Evolutionary conservation across 2,113 vertebrate genomes (phyloP), one percentile per base, ranked within the genome.

Genomic region (Hippocampus barbouri): DNA sequence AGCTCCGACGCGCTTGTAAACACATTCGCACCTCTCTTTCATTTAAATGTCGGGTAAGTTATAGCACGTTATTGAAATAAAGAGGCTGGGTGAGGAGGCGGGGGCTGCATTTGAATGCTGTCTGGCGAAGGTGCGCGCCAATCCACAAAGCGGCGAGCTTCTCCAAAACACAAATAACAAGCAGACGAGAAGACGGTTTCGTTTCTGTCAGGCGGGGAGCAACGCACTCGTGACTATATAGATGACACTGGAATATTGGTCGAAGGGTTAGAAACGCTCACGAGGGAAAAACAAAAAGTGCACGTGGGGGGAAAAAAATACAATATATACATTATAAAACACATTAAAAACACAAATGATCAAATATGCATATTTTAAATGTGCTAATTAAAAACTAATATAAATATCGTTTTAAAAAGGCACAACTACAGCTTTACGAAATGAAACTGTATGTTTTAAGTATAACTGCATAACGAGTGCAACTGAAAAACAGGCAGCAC

Each of bases 41-140:
- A 93, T 93, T 91, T 91, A 91, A 90, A 93, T 92, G 83, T 76
- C 63, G 69, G 79, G 84, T 90, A 85, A 88, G 80, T 92, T 91
- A 90, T 88, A 88, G 87, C 89, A 85, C 88, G 85, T 90, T 90
- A 91, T 86, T 90, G 87, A 81, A 83, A 84, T 81, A 82, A 79
- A 87, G 86, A 73, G 21, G 53, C 4, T 11, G n/a, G 53, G n/a
- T 79, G 86, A 66, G 77, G 78, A 70, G 87, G 87, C 68, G 84
- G 87, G 82, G 87, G 82, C 80, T 90, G 91, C 89, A 92, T 92
- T 79, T 92, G 85, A 92, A 92, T 91, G 69, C 53, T 85, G 92
- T 93, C 91, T 93, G 91, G 80, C 11, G 75, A 76, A 84, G 76
- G 38, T 47, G 65, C 61, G 78, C 85, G 38, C 84, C 85, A 93